Evolutionary conservation across 2,888 invertebrate genomes (phyloP).

Genomic region (Xanthorhoe designata): DNA sequence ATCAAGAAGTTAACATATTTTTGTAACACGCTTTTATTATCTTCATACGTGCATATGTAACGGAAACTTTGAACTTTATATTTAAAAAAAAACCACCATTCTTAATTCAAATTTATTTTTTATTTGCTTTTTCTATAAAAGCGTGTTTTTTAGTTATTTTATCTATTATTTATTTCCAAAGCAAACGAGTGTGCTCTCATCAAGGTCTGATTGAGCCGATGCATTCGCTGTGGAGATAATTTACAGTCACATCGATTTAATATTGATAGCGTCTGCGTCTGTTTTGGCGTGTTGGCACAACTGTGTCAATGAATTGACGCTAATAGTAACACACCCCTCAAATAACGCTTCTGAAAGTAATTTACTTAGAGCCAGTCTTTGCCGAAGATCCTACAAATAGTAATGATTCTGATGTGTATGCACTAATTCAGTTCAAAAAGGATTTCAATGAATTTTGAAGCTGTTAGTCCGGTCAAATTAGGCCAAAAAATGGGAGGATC

Average conservation of each 20-base stretch:
- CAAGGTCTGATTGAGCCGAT: conserved; percentile 63
- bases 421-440: not conserved
- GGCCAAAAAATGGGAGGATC: too few relatives aligned
- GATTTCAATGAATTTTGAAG: too few relatives aligned
- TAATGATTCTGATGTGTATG: not conserved
- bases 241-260: conserved; percentile 66
- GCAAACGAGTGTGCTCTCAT: not conserved
- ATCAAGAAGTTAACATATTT: too few relatives aligned
- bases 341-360: not conserved
- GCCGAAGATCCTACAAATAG: not conserved
- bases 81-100: too few relatives aligned
- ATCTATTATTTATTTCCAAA: too few relatives aligned
- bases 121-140: too few relatives aligned
- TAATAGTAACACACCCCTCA: conserved; percentile 43
- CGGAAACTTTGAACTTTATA: too few relatives aligned
- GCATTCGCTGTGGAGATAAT: conserved; percentile 61
- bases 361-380: not conserved
- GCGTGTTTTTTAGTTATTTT: too few relatives aligned
- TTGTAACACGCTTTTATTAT: too few relatives aligned
- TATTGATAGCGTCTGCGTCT: conserved; percentile 66
- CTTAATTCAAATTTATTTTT: too few relatives aligned
- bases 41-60: too few relatives aligned
- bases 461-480: too few relatives aligned
- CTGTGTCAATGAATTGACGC: conserved; percentile 51
- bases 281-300: conserved; percentile 42